These are phyloP conservation scores for Scaptomyza pallida DNA, from an alignment of 1,140 invertebrate genomes.

Conservation along the genomic window DNA sequence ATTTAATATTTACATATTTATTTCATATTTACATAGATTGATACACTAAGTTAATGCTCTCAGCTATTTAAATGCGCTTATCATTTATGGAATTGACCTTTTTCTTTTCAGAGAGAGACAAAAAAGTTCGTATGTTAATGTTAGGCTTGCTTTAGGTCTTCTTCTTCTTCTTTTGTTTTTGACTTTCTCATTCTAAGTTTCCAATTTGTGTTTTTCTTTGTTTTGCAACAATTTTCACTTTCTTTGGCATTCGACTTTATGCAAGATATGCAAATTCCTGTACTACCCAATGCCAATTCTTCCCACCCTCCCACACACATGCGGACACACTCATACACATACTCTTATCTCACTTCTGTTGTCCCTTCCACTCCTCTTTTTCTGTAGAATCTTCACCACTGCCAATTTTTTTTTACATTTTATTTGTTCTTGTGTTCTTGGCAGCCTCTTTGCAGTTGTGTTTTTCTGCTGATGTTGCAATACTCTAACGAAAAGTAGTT, in stretches of 20 bases:
- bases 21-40: background rate
- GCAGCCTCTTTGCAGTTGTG: conserved; percentile 10
- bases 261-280: conserved; percentile 52
- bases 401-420: background rate
- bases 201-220: conserved; percentile 46
- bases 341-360: conserved; percentile 9
- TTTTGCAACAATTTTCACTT: conserved; percentile 51
- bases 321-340: background rate
- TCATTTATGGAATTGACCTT: conserved; percentile 19
- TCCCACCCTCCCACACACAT: background rate
- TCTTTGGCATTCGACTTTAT: conserved; percentile 46
- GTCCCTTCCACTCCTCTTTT: background rate
- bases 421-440: conserved; percentile 10
- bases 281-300: conserved; percentile 12
- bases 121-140: conserved; percentile 27
- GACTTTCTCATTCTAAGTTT: conserved; percentile 1
- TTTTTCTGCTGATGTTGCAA: conserved; percentile 5
- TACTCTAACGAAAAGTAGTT: conserved; percentile 13
- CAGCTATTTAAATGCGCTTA: conserved; percentile 1
- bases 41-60: background rate
- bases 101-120: conserved; percentile 4
- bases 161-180: background rate
- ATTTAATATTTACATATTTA: background rate
- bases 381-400: conserved; percentile 9
- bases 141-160: conserved; percentile 6